phyloP scores from a whole-genome alignment of 1,140 invertebrate species.

The Coenobita brevimanus region DNA sequence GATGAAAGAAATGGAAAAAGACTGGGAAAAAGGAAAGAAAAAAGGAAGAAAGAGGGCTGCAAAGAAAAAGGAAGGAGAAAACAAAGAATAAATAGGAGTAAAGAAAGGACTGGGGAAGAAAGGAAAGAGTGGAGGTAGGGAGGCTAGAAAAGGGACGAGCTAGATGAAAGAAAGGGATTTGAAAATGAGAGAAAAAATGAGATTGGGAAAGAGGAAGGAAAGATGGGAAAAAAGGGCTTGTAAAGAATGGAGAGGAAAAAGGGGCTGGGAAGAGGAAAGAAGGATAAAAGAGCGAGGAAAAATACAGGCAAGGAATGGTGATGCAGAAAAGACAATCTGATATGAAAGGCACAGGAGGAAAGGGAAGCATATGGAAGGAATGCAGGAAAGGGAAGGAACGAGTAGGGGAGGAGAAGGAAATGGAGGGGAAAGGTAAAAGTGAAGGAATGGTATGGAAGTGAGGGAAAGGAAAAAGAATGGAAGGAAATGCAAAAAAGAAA shows the following conservation, averaged over 20 bases:
- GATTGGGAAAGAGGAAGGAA: too few species aligned
- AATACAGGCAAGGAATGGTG: neutral
- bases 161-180: too few species aligned
- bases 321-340: neutral
- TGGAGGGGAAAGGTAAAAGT: neutral
- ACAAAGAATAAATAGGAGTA: neutral
- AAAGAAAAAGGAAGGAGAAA: neutral
- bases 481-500: neutral
- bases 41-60: too few species aligned
- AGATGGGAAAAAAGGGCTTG: too few species aligned
- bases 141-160: neutral
- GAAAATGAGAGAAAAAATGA: too few species aligned
- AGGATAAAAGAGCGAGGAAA: neutral
- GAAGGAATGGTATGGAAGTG: too few species aligned
- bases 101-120: too few species aligned
- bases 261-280: neutral
- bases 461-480: neutral
- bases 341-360: neutral
- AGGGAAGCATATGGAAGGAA: neutral
- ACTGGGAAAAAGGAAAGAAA: constrained; percentile 1
- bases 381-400: neutral
- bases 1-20: neutral
- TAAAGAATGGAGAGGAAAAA: neutral
- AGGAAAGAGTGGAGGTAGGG: neutral
- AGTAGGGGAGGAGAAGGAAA: neutral